Percentiles rank a stretch among this genome's conserved stretches.
phyloP scores from a whole-genome alignment of 2,888 invertebrate genomes.

The Dichetophora obliterata region DNA sequence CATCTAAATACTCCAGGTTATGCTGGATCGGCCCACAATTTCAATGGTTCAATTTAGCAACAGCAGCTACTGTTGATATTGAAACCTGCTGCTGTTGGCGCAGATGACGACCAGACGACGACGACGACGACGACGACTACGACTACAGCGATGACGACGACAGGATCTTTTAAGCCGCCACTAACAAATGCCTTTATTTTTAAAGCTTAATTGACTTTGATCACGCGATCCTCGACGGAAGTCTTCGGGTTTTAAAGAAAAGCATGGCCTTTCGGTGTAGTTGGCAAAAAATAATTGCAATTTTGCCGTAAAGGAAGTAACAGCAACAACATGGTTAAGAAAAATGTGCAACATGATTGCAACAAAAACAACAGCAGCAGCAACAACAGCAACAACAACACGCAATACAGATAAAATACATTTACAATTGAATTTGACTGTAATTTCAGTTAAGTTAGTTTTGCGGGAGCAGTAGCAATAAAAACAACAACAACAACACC shows the following conservation, averaged over 20 bases:
- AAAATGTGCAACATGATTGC: constrained; percentile 46
- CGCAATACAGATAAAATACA: constrained; percentile 59
- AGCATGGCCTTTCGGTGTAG: constrained; percentile 21
- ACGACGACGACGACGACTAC: neutral
- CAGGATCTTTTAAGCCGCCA: constrained; percentile 50
- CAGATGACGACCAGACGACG: constrained; percentile 22
- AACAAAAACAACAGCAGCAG: constrained; percentile 38
- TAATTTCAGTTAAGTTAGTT: constrained; percentile 55
- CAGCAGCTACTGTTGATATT: constrained; percentile 42
- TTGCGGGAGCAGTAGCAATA: constrained; percentile 32
- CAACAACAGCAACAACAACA: constrained; percentile 16
- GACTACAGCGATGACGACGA: constrained; percentile 45
- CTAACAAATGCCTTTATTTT: constrained; percentile 41
- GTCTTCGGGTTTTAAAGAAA: neutral
- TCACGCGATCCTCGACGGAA: constrained; percentile 60
- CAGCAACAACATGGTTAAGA: constrained; percentile 31
- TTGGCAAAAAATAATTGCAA: constrained; percentile 44
- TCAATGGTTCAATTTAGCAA: constrained; percentile 62
- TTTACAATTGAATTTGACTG: constrained; percentile 67
- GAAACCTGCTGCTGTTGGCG: constrained; percentile 35
- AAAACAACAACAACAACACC: constrained; percentile 40
- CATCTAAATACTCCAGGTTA: no score
- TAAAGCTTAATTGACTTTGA: constrained; percentile 68
- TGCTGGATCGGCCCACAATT: no score
- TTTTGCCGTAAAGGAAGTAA: constrained; percentile 26